phyloP scores from a whole-genome alignment of 2,888 invertebrate genomes.

The Hermaeophaga mercurialis region DNA sequence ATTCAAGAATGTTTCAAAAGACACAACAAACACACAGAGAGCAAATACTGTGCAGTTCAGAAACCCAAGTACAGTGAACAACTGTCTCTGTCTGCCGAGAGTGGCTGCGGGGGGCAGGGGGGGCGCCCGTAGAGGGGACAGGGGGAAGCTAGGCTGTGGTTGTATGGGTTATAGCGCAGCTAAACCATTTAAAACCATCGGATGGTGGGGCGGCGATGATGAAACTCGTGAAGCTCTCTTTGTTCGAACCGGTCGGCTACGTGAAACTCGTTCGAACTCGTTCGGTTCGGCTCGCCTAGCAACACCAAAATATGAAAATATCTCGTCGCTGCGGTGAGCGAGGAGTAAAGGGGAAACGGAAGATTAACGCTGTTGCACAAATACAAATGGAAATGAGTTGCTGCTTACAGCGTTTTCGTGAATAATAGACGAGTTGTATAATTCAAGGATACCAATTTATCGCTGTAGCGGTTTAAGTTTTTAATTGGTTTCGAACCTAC shows the following conservation, averaged over 20 bases:
- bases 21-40: constrained; percentile 25
- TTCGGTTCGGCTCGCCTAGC: constrained; percentile 37
- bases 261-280: constrained; percentile 38
- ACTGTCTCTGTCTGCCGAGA: constrained; percentile 31
- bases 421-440: constrained; percentile 25
- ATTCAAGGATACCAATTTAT: constrained; percentile 29
- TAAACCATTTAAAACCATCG: constrained; percentile 44
- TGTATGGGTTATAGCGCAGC: constrained; percentile 44
- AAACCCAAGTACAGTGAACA: constrained; percentile 33
- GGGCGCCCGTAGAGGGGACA: constrained; percentile 23
- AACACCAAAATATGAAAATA: constrained; percentile 35
- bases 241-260: constrained; percentile 34
- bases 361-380: constrained; percentile 38
- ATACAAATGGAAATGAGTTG: constrained; percentile 41
- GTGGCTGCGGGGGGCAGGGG: constrained; percentile 25
- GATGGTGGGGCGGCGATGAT: constrained; percentile 37
- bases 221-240: constrained; percentile 42
- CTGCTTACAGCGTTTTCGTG: constrained; percentile 29
- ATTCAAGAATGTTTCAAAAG: constrained; percentile 18
- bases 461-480: constrained; percentile 33
- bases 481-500: constrained; percentile 34
- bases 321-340: constrained; percentile 21
- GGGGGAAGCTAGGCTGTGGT: constrained; percentile 36
- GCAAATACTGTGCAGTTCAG: constrained; percentile 28
- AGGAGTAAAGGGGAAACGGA: constrained; percentile 48